Base-by-base conservation (phyloP, 2,113 vertebrate genomes). In the Tylochromis polylepis region DNA sequence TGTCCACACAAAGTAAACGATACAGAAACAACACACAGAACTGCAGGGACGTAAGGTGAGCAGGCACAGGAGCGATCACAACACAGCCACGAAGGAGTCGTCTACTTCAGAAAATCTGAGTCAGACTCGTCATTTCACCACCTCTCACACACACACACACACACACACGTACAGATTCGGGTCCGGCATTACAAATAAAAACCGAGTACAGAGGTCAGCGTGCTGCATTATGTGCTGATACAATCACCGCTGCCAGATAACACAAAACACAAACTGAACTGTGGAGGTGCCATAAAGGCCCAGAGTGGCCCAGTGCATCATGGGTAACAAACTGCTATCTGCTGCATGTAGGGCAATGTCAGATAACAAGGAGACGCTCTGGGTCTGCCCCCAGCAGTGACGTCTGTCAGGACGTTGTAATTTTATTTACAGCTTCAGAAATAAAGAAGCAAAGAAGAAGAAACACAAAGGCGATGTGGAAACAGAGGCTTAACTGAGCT, bases 271-370 rank as follows among this genome's bases (percentile, higher is more conserved):
- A 46, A 72, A 7, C 87, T 43, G 38, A 53, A 59, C 36, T 38
- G 59, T 18, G 46, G 46, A 14, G 51, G 34, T 15, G 1, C 79
- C 51, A 8, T 6, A 4, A 60, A 38, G 83, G 49, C 79, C 58
- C 51, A 15, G 10, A 41, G 58, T 5, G 43, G 6, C 81, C 18
- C 8, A 3, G 11, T 86, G 88, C 88, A 85, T 90, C 18, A 57
- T 88, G 88, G 86, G 84, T 83, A 81, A 84, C 55, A 29, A 2
- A 57, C 83, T 59, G 79, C 0, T 85, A 85, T 89, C 87, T 62
- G 59, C 59, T 29, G n/a, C 11, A 34, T 51, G 70, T 41, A 57
- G 79, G 41, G 5, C 41, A 29, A 31, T 5, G 70, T 53, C 41
- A 31, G 56, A 81, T 24, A 84, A 78, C 75, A 16, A 20, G 60